A percentile compares a stretch with the other conserved stretches of the same genome.
Conservation (phyloP, 2,113 vertebrate species). For the Madoqua kirkii region DNA sequence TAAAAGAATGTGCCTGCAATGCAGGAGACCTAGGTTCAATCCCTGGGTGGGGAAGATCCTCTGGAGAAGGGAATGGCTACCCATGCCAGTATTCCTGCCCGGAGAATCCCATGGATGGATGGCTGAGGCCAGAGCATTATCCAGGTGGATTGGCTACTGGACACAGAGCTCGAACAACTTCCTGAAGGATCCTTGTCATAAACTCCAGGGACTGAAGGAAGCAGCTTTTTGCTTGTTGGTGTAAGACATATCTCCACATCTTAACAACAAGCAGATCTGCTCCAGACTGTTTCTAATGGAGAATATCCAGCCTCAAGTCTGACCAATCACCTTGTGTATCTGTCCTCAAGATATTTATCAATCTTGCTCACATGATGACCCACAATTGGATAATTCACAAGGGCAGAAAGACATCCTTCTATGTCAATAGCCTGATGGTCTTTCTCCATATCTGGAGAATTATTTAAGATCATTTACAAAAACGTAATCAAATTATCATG, state of each 20-base stretch:
- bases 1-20: not conserved
- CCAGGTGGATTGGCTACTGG: not conserved
- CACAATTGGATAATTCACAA: not conserved
- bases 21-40: not conserved
- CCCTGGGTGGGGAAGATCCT: not conserved
- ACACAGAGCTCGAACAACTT: not conserved
- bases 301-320: not conserved
- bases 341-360: not conserved
- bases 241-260: not conserved
- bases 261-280: not conserved
- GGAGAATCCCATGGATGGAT: not conserved
- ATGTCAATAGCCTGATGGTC: not conserved
- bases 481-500: not conserved
- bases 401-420: not conserved
- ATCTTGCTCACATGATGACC: not conserved
- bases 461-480: not conserved
- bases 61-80: not conserved
- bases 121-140: not conserved
- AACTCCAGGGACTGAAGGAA: not conserved
- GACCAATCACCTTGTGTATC: not conserved
- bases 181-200: not conserved
- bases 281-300: not conserved
- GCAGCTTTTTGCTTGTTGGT: not conserved
- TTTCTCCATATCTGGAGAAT: not conserved
- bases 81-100: not conserved